Base-by-base conservation (phyloP, 2,888 invertebrate genomes). In the Zygothrica quintamaculata region DNA sequence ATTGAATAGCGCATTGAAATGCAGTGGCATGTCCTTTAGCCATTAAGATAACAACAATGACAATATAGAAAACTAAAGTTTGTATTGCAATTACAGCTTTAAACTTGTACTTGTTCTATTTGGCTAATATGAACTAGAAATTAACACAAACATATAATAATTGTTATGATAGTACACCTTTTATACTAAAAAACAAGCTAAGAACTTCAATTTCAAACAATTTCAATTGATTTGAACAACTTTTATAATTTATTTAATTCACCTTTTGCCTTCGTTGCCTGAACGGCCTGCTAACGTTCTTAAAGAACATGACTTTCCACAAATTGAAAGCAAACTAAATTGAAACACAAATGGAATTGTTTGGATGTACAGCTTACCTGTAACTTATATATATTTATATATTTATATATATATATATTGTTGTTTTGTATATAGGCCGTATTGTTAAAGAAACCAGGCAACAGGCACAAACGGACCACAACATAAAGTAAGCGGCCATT, bases 291-390 rank as follows among this genome's bases (percentile, higher is more conserved):
- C 84, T 76, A 64, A 60, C 46, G 50, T 56, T 52, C 64, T 42
- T 61, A 11, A 85, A 66, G 86, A 85, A 87, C 88, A 87, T 80
- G 33, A 48, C 84, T 62, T 43, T 50, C 44, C 60, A 48, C 86
- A 67, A 78, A 62, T 50, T 52, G 59, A 78, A 87, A 87, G 46
- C 42, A 26, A 67, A 80, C 80, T 80, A 64, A 87, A 40, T 1
- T 51, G 9, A 11, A 12, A 16, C 39, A 43, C 65, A 44, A 58
- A 40, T 29, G 50, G 43, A 47, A 34, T 40, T 26, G 55, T n/a
- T n/a, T n/a, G n/a, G n/a, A n/a, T n/a, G n/a, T n/a, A n/a, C n/a
- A 5, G 5, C 18, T 22, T 31, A 31, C 46, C 6, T 13, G 7
- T 15, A 37, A 37, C n/a, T n/a, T n/a, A n/a, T n/a, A n/a, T n/a